Base-by-base conservation (phyloP, 2,113 vertebrate species). In the Amphiprion ocellaris region DNA sequence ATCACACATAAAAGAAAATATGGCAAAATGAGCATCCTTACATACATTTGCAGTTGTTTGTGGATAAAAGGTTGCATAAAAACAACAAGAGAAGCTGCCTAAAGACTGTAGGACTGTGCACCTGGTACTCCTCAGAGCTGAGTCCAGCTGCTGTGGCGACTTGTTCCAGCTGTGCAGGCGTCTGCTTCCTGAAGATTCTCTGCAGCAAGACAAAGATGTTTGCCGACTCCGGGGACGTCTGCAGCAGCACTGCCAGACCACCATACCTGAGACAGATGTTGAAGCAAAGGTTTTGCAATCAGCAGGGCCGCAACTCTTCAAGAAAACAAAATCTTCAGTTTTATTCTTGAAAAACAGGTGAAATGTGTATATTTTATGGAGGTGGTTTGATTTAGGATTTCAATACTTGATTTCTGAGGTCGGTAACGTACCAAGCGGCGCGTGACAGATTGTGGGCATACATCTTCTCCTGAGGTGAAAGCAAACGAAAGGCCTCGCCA, bases 171-270 rank as follows among this genome's bases (percentile, higher is more conserved):
- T 95, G 86, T 15, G 90, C 90, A 0, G 95, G 95, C 0, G 95
- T 86, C 93, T 97, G 96, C 17, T 94, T 92, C 4, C 95, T 92
- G 86, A 98, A 97, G 59, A 98, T 85, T 72, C 85, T 94, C 90
- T 96, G 96, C 78, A 98, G 92, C 71, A 98, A 88, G 33, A 95
- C 92, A 10, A 96, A 98, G 90, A 97, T 96, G 75, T 94, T 77
- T 53, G 96, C 94, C 0, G 97, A 96, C 83, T 98, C 97, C 0
- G 97, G 96, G 0, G 97, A 98, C 0, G 97, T 98, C 91, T 98
- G 97, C 50, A 97, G 88, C 74, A 98, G 87, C 72, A 98, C 97
- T 3, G 92, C 94, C 49, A 98, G 92, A 12, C 97, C 96, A 2
- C 97, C 97, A 0, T 97, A 97, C 96, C 97, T 93, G 41, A 46